A percentile compares a stretch with the other conserved stretches of the same genome.
phyloP scores from a whole-genome alignment of 2,797 vertebrate genomes.

The Meda fulgida region DNA sequence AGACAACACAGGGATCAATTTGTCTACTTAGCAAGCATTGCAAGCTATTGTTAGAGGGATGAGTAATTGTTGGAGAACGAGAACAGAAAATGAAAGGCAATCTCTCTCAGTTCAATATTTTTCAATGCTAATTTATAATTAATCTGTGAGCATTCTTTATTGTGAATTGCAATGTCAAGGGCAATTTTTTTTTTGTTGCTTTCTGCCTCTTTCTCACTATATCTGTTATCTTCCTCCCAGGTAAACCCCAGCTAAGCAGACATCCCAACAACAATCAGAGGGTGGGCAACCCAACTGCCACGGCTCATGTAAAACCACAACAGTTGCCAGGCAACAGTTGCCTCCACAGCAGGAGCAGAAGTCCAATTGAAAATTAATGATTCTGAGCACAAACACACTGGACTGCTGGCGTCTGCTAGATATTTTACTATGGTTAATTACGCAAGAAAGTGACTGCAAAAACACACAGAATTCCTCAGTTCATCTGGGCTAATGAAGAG shows the following conservation, averaged over 20 bases:
- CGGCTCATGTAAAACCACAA: constrained; percentile 71
- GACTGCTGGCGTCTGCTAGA: constrained; percentile 33
- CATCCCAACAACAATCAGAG: constrained; percentile 62
- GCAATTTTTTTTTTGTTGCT: background rate
- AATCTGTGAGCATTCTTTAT: constrained; percentile 14
- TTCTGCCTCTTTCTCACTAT: background rate
- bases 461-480: constrained; percentile 33
- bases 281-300: constrained; percentile 68
- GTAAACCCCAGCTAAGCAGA: constrained; percentile 62
- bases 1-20: constrained; percentile 1
- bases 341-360: constrained; percentile 74
- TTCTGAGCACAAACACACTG: constrained; percentile 54
- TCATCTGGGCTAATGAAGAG: constrained; percentile 28
- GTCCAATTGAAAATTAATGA: constrained; percentile 75
- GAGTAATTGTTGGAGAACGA: constrained; percentile 29
- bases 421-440: constrained; percentile 48
- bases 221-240: constrained; percentile 22
- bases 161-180: background rate
- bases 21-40: constrained; percentile 7
- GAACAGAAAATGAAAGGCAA: constrained; percentile 26
- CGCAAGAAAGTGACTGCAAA: constrained; percentile 39
- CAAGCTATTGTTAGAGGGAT: constrained; percentile 40
- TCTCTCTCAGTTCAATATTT: constrained; percentile 50
- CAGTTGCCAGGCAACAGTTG: constrained; percentile 81
- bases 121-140: constrained; percentile 48